These are phyloP conservation scores for Kryphioiulus occultus DNA, from an alignment of 2,888 invertebrate species.

Conservation along the genomic window DNA sequence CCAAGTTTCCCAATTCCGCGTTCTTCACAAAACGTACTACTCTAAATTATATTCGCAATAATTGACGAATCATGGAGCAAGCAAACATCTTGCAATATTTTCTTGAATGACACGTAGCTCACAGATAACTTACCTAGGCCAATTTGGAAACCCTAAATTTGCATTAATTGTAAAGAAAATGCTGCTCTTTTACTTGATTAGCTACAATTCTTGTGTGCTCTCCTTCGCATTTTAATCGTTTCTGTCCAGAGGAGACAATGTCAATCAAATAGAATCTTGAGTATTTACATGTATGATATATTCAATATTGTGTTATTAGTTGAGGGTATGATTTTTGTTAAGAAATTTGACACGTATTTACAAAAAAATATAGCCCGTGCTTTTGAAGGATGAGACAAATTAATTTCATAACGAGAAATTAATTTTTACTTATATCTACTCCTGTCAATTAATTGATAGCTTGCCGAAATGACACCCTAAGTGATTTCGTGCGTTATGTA, in stretches of 20 bases:
- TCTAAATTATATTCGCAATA: too few species aligned
- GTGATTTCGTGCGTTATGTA: not conserved
- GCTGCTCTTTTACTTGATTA: not conserved
- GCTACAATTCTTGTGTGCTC: not conserved
- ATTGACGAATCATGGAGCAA: too few species aligned
- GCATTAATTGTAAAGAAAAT: not conserved
- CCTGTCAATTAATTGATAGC: conserved; percentile 10
- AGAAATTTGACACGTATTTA: not conserved
- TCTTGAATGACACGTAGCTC: too few species aligned
- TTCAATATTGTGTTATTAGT: not conserved
- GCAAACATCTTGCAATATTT: too few species aligned
- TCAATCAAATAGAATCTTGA: not conserved
- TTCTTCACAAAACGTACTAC: too few species aligned
- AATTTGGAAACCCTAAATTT: too few species aligned
- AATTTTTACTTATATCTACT: not conserved
- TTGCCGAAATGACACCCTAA: not conserved
- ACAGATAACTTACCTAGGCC: too few species aligned
- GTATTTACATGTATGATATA: not conserved
- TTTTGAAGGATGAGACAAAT: not conserved
- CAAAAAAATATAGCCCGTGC: not conserved
- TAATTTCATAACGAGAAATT: not conserved
- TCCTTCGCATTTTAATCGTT: not conserved
- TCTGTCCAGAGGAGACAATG: not conserved
- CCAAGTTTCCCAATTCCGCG: too few species aligned
- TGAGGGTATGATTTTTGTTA: not conserved